Conservation (phyloP, 1,140 invertebrate genomes). For the Rhopalosiphum maidis region DNA sequence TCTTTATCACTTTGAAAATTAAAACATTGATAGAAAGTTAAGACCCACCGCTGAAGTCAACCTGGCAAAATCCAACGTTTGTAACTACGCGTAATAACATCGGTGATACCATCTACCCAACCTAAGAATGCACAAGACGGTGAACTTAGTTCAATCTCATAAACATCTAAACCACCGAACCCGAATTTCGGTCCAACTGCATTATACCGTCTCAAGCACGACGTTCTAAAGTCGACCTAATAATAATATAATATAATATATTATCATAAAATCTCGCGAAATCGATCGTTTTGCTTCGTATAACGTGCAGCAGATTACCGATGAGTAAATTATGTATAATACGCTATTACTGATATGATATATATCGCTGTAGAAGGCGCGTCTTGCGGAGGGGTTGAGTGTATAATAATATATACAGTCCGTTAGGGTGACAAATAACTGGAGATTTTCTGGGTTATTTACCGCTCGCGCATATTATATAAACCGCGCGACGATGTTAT, state of each 20-base stretch:
- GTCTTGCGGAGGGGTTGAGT: not conserved
- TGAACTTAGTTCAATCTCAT: too few species aligned
- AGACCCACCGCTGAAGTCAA: too few species aligned
- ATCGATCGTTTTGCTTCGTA: not conserved
- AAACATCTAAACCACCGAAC: too few species aligned
- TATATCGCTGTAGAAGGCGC: not conserved
- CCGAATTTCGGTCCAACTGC: too few species aligned
- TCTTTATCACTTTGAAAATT: too few species aligned
- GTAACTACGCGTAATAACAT: too few species aligned
- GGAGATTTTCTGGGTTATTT: conserved; percentile 4
- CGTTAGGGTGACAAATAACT: conserved; percentile 7
- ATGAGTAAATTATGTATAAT: not conserved
- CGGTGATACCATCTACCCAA: too few species aligned
- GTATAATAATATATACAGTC: not conserved
- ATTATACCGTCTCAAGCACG: too few species aligned
- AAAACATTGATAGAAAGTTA: too few species aligned
- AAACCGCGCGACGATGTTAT: not conserved
- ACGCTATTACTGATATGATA: not conserved
- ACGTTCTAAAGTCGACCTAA: not conserved
- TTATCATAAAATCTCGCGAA: not conserved
- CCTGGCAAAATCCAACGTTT: too few species aligned
- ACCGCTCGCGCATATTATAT: conserved; percentile 4
- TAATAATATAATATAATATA: not conserved
- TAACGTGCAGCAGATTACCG: not conserved
- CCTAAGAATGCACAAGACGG: too few species aligned